Base-by-base conservation (phyloP, 2,888 invertebrate species). In the Graphium colonna region DNA sequence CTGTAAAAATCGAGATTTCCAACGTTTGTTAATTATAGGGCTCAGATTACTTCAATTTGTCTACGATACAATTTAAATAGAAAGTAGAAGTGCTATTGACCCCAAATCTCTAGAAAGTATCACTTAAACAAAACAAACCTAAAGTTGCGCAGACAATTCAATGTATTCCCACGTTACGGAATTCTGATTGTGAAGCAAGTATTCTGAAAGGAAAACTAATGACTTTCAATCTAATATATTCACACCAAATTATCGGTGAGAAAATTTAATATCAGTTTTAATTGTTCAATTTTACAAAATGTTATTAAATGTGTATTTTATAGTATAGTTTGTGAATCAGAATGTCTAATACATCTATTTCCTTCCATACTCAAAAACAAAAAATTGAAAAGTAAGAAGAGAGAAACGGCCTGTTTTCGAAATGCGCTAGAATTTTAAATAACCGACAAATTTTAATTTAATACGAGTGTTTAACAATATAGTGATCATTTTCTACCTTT, bases 31-130 rank as follows among this genome's bases (percentile, higher is more conserved):
- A 31, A 44, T 42, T 21, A 21, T 12, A 12, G 21, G 12, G n/a
- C 18, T 15, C 12, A 42, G 17, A 40, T 43, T 15, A 28, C 15
- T 36, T 36, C 15, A 45, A 16, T 47, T 47, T 21, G 8, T 21
- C 21, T 39, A 18, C 36, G 12, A 36, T 36, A 36, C n/a, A 36
- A 33, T 39, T 47, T 39, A 16, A 38, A 26, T 48, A 48, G 40
- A 48, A 48, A 48, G 40, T 28, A 10, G 16, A 28, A 39, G 40
- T 40, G 48, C 28, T 28, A 40, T 28, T 28, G 40, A 38, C 47
- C 47, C 18, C 13, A 47, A 39, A 47, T 38, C 26, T 28, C 16
- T 40, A 40, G 48, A 48, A 48, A 48, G 48, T 48, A 40, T 48
- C 40, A 28, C 15, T 40, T 36, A 40, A 16, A 48, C 26, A 48